Base-by-base conservation (phyloP, 2,113 vertebrate species). In the Emydocephalus ijimae region DNA sequence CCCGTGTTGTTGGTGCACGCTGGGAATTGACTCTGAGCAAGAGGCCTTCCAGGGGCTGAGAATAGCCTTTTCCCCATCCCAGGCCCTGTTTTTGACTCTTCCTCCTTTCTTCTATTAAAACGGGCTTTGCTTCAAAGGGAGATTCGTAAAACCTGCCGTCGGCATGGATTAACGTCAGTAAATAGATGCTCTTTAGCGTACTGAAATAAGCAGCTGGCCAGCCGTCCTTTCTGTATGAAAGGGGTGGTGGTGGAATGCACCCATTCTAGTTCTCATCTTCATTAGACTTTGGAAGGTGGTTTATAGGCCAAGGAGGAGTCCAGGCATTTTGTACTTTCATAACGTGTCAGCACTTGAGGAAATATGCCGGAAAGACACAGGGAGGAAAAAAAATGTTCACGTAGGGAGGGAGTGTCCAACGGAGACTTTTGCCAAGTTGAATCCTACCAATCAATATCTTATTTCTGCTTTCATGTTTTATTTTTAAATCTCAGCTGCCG, bases 331-430 rank as follows among this genome's bases (percentile, higher is more conserved):
- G 9, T 88, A 56, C 39, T 34, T 88, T 88, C 20, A 21, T 24
- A 39, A 20, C 50, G 21, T 6, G 54, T 88, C 55, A 39, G 48
- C 4, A 23, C 61, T 90, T 90, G 61, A 48, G 3, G 26, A 54
- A 52, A 74, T 34, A 26, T 74, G 90, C 45, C 89, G 54, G 89
- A 91, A 50, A 15, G 0, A 61, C 94, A 57, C 34, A 89, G 39
- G 43, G 90, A n/a, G 20, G 29, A 0, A 4, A 26, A 10, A 81
- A 86, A 88, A 87, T 3, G 23, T 48, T 91, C 90, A 34, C 0
- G 0, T 48, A 14, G 39, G 54, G 54, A 18, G 45, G 54, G 57
- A n/a, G 45, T 24, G 50, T 9, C 0, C 6, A 45, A 3, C 7
- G 87, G 61, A 39, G 43, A 91, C 20, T 20, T 50, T 29, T 91